phyloP scores from a whole-genome alignment of 2,113 vertebrate species.

The Tragelaphus imberbis region DNA sequence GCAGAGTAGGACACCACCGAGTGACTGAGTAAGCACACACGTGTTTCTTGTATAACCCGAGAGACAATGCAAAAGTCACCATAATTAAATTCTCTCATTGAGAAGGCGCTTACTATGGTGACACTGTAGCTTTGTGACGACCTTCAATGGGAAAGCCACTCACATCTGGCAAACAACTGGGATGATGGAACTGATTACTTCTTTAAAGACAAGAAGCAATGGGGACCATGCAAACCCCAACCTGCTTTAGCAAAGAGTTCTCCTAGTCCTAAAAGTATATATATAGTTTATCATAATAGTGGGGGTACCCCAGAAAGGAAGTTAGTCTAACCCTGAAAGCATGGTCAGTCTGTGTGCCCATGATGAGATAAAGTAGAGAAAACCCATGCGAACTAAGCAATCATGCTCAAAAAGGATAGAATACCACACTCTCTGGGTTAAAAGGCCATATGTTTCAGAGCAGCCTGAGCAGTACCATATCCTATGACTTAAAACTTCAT shows the following conservation, averaged over 20 bases:
- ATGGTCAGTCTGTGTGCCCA: neutral
- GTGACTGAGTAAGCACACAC: neutral
- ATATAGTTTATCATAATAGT: neutral
- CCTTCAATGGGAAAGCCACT: neutral
- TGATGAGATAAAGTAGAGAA: neutral
- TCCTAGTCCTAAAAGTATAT: neutral
- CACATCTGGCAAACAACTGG: neutral
- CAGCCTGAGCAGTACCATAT: neutral
- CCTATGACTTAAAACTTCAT: neutral
- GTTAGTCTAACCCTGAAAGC: neutral
- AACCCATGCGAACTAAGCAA: neutral
- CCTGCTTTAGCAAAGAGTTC: neutral
- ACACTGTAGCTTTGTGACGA: neutral
- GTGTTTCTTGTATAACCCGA: neutral
- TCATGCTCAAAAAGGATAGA: neutral
- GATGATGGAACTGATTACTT: neutral
- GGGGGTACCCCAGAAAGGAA: neutral
- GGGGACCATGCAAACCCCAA: neutral
- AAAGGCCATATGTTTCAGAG: neutral
- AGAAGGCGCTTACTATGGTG: neutral
- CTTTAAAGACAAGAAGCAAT: neutral
- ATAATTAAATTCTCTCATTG: constrained; percentile 56
- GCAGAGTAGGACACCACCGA: neutral
- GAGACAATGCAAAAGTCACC: constrained; percentile 15
- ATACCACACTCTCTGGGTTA: neutral